Percentiles rank a stretch among this genome's conserved stretches.
These are phyloP conservation scores for Illadopsis cleaveri DNA, from an alignment of 2,113 vertebrate species.

Conservation along the genomic window DNA sequence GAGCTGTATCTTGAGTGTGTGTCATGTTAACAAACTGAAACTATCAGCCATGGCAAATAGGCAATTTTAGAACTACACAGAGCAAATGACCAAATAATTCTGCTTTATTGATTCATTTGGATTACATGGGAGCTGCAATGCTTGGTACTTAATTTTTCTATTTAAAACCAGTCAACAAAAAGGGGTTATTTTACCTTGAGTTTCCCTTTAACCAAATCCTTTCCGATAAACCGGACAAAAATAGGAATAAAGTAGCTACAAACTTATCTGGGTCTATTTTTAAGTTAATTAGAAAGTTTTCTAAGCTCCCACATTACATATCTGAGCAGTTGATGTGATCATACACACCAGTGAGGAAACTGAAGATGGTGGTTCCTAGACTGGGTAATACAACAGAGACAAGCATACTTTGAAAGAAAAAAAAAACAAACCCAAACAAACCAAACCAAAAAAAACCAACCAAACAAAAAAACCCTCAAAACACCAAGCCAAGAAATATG, in stretches of 20 bases:
- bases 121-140: neutral
- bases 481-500: neutral
- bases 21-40: neutral
- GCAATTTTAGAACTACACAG: neutral
- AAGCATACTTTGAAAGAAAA: neutral
- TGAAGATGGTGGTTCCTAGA: neutral
- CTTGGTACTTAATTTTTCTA: neutral
- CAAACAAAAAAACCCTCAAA: neutral
- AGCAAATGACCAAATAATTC: neutral
- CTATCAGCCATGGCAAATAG: neutral
- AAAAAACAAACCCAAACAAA: no score
- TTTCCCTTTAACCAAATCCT: neutral
- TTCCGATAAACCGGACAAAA: neutral
- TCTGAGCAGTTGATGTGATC: neutral
- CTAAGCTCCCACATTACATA: neutral
- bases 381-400: rapidly evolving
- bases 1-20: neutral
- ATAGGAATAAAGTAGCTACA: neutral
- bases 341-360: neutral
- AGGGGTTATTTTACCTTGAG: neutral
- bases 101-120: neutral
- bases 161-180: neutral
- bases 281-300: neutral
- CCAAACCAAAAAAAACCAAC: no score
- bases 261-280: neutral